Percentiles rank a stretch among this genome's conserved stretches.
Conservation (phyloP, 35 echinoderm and acorn worm genomes). For the Ptychodera flava region DNA sequence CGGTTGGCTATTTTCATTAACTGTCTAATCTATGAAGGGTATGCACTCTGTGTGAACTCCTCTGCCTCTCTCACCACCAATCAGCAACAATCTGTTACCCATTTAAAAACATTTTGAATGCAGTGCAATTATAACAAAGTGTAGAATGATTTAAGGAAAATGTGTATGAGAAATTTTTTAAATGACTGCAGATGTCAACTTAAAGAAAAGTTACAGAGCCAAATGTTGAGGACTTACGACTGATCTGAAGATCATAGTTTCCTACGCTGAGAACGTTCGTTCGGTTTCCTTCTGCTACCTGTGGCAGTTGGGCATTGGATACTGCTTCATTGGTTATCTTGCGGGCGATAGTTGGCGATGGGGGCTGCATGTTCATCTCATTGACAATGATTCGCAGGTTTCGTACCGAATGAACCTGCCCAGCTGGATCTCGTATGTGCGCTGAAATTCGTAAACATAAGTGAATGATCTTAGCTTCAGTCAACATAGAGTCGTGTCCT, state of each 20-base stretch:
- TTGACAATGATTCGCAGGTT: slow-evolving; percentile 79
- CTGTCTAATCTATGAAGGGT: no score
- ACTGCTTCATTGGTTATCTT: slow-evolving; percentile 77
- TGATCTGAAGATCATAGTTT: slow-evolving; percentile 91
- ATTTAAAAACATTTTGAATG: no score
- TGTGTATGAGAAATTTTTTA: no score
- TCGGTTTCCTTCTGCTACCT: slow-evolving; percentile 43
- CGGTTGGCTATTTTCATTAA: no score
- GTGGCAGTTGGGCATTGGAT: slow-evolving; percentile 36
- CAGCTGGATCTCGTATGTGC: slow-evolving; percentile 86
- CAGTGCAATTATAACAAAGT: no score
- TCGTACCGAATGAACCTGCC: slow-evolving; percentile 56
- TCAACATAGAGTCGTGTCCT: background rate
- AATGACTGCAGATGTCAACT: no score
- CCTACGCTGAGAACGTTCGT: slow-evolving; percentile 75
- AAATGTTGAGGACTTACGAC: slow-evolving; percentile 73
- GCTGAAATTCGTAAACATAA: slow-evolving; percentile 35
- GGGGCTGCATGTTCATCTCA: slow-evolving; percentile 85
- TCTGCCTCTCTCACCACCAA: no score
- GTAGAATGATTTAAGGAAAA: no score
- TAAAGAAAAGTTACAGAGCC: no score
- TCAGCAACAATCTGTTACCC: no score
- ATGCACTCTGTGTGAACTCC: no score
- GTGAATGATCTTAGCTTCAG: background rate
- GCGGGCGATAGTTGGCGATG: slow-evolving; percentile 32